Evolutionary conservation across 2,888 invertebrate genomes (phyloP), one percentile per base, ranked within the genome.

Genomic region (Molanna angustata): DNA sequence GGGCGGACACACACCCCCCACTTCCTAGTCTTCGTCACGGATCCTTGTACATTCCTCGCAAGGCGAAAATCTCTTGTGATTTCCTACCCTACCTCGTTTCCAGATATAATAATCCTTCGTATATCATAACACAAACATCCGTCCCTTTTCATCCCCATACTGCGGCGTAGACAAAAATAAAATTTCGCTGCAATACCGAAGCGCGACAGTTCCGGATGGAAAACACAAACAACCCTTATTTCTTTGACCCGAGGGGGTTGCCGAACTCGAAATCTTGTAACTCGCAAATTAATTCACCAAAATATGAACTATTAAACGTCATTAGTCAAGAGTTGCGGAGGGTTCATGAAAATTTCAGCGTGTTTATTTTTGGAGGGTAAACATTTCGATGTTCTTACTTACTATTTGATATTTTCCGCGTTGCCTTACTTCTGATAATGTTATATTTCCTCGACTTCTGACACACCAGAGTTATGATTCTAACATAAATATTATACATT

Each of bases 301-400:
- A 59, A 59, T 59, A 59, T 59, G 59, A 59, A 59, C 59, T 59
- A 59, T 59, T 59, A 56, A 59, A 59, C 59, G 56, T 59, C 59
- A 56, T 59, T 56, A 59, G 59, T 59, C 59, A 56, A 52, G 51
- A 46, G 39, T 49, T 21, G 41, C 33, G 45, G 50, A 49, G 56
- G 56, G 58, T 56, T 49, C 49, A 45, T 50, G 54, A 51, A 57
- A 51, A 32, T 57, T 51, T 48, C 22, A 50, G 37, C 49, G 52
- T 56, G 55, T 56, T 58, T 58, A 58, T 58, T 53, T 50, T 52
- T 39, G 18, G 44, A 56, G 56, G 56, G 56, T 52, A 56, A 56
- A 49, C 56, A 52, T 52, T 37, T 44, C 49, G 44, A 48, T 41
- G 43, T 35, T 18, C 7, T 31, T 50, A 20, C n/a, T n/a, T 21